Evolutionary conservation across 2,888 invertebrate species (phyloP).

Genomic region (Yponomeuta cagnagella): DNA sequence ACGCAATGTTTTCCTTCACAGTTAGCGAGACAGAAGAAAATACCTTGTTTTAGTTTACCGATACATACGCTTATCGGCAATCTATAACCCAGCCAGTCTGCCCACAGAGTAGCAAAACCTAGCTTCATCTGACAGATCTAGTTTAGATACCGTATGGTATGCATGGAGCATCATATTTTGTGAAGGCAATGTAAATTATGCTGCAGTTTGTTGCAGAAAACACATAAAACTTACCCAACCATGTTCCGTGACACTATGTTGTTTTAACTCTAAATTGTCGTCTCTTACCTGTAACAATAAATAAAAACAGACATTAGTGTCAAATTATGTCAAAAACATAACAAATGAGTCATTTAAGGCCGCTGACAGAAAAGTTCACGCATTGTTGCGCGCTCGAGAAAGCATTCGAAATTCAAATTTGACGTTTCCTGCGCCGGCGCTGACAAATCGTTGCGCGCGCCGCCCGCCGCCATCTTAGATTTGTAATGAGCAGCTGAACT

Average conservation of each 20-base stretch:
- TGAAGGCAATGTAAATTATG: background rate
- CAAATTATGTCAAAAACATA: conserved; percentile 3
- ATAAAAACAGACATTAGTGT: conserved; percentile 21
- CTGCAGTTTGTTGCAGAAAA: no score
- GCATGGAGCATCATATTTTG: background rate
- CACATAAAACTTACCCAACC: background rate
- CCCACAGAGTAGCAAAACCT: background rate
- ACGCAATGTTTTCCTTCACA: no score
- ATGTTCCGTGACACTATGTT: background rate
- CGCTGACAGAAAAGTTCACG: conserved; percentile 10
- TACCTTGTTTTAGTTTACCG: background rate
- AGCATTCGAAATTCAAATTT: conserved; percentile 17
- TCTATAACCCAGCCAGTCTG: background rate
- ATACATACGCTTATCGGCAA: background rate
- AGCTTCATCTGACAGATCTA: background rate
- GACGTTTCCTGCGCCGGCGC: conserved; percentile 17
- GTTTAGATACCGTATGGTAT: background rate
- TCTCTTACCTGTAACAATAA: conserved; percentile 24
- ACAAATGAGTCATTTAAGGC: background rate
- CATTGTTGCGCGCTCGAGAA: conserved; percentile 8
- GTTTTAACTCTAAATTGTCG: background rate
- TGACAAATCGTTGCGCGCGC: conserved; percentile 15
- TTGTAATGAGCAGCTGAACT: conserved; percentile 3
- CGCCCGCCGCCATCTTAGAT: conserved; percentile 5
- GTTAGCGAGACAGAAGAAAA: background rate